Evolutionary conservation across 2,797 vertebrate species (phyloP).

Genomic region (Neopelma chrysocephalum): DNA sequence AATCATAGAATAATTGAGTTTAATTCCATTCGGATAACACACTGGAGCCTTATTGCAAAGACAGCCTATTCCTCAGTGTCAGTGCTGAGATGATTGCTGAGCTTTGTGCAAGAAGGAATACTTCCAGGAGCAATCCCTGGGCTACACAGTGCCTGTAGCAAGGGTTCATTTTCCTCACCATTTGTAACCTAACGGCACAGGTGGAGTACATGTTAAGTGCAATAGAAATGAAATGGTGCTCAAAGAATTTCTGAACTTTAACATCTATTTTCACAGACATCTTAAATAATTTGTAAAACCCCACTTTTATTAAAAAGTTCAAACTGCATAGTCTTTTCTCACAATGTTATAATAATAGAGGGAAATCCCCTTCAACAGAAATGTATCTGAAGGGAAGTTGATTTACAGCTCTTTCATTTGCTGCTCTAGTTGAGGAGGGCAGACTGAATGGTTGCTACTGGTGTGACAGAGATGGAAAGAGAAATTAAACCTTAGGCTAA

Average conservation of each 20-base stretch:
- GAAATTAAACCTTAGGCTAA: not conserved
- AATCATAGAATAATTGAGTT: conserved; percentile 7
- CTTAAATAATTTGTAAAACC: not conserved
- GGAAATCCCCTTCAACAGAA: not conserved
- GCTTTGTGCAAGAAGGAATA: not conserved
- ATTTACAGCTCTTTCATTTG: not conserved
- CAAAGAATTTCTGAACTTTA: not conserved
- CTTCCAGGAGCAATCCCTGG: not conserved
- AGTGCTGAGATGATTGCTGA: not conserved
- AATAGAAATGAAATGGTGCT: not conserved
- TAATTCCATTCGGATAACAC: not conserved
- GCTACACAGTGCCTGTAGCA: rapidly evolving
- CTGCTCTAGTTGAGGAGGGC: not conserved
- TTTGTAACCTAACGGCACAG: not conserved
- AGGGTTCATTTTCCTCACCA: not conserved
- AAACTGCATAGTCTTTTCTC: not conserved
- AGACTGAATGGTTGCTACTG: not conserved
- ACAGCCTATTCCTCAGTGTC: not conserved
- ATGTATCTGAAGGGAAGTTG: not conserved
- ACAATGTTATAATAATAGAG: not conserved
- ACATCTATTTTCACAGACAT: not conserved
- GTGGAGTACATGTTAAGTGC: not conserved
- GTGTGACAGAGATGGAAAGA: not conserved
- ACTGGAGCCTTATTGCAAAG: not conserved
- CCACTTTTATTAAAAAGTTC: not conserved